Evolutionary conservation across 37 sponge, comb jelly and placozoan species (phyloP), one percentile per base, ranked within the genome.

Genomic region (Corticium candelabrum): DNA sequence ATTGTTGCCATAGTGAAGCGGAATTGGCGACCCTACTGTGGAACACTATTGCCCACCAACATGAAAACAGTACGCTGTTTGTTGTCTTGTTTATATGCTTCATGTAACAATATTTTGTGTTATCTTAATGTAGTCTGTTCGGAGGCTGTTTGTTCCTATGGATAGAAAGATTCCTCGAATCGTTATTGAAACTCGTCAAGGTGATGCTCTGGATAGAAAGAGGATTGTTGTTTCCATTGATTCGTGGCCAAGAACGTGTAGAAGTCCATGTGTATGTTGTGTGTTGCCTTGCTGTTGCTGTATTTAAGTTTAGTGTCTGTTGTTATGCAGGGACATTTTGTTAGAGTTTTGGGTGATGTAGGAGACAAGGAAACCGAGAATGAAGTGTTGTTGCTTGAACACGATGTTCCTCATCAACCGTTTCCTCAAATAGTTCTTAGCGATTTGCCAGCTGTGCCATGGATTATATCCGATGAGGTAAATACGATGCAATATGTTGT

Each of bases 341-440:
- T 98, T 38, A 39, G 76, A 27, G 86, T 69, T 33, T 77, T 98
- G 0, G 99, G 99, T 1, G 79, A 50, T 0, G 89, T 98, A 43
- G 99, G 99, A 27, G 99, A 93, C 80, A 94, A 91, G 76, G 95
- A 85, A 0, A 86, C 95, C 4, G 99, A 98, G 73, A 94, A 89
- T 62, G 99, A 98, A 56, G 99, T 98, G 27, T 81, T 98, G 0
- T 78, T 98, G 67, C 40, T 91, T 0, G 99, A 98, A 41, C 92
- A 98, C 80, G 93, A 94, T 37, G 83, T 98, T 7, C 94, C 95
- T 40, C 88, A 94, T 75, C 89, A 87, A 5, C 90, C 90, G 39
- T 98, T 98, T 89, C 85, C 94, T 4, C 38, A 74, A 33, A 84
- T 87, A 29, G 99, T 91, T 7, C 71, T 91, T 37, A 79, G 73